Evolutionary conservation across 2,113 vertebrate species (phyloP).

Genomic region (Conger conger): DNA sequence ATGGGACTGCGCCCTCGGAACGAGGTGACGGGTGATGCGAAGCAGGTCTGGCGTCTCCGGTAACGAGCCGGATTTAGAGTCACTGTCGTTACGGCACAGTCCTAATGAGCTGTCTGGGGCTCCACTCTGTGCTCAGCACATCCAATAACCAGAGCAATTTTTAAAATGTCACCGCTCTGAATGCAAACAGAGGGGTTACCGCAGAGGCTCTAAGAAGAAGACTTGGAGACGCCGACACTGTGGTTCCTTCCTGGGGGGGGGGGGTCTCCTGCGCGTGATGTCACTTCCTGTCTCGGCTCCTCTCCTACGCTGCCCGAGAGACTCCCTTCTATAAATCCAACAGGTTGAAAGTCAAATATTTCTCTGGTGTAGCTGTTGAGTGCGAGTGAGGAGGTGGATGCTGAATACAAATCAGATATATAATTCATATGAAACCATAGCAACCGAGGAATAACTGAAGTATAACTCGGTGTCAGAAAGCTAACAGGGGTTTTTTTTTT

Average conservation of each 20-base stretch:
- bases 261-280: background rate
- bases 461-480: constrained; percentile 27
- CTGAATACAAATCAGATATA: constrained; percentile 44
- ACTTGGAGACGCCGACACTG: too few relatives aligned
- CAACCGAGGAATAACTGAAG: constrained; percentile 48
- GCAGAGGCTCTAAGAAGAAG: background rate
- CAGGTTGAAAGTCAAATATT: constrained; percentile 41
- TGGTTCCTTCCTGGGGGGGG: too few relatives aligned
- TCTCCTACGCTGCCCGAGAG: constrained; percentile 10
- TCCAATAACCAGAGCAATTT: background rate
- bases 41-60: background rate
- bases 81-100: background rate
- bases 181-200: background rate
- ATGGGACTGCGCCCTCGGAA: background rate
- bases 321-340: constrained; percentile 39
- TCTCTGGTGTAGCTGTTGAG: constrained; percentile 42
- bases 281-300: constrained; percentile 33
- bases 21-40: background rate
- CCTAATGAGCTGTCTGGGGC: background rate
- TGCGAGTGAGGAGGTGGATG: constrained; percentile 48
- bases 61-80: constrained; percentile 3
- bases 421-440: constrained; percentile 46
- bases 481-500: constrained; percentile 20
- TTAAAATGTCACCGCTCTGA: constrained; percentile 10
- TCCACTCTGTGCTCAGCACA: background rate